Percentiles rank a stretch among this genome's conserved stretches.
These are phyloP conservation scores for Chrysomela aeneicollis DNA, from an alignment of 2,888 invertebrate species.

Conservation along the genomic window DNA sequence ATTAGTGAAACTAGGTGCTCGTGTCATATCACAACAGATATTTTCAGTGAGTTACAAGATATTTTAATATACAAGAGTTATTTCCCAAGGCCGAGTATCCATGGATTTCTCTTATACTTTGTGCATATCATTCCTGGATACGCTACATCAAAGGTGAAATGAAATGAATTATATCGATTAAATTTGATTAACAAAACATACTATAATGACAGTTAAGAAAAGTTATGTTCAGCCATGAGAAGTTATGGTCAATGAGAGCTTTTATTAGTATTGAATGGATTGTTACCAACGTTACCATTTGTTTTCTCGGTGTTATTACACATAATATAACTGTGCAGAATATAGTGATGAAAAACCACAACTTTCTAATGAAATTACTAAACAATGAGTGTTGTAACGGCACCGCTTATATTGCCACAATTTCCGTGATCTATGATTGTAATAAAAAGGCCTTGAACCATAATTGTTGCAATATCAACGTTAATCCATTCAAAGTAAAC, in stretches of 20 bases:
- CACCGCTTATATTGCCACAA: conserved; percentile 15
- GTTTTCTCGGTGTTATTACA: too few species aligned
- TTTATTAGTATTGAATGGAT: not conserved
- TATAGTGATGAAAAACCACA: conserved; percentile 51
- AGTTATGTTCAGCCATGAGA: too few species aligned
- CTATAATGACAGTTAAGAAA: too few species aligned
- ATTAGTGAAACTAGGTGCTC: conserved; percentile 49
- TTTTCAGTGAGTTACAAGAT: conserved; percentile 9
- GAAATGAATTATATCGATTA: too few species aligned
- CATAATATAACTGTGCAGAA: not conserved
- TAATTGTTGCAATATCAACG: not conserved
- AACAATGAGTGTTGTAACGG: conserved; percentile 14
- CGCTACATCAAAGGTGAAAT: too few species aligned
- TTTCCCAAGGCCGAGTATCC: too few species aligned
- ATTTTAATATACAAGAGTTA: not conserved
- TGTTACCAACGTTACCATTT: too few species aligned
- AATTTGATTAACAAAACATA: too few species aligned
- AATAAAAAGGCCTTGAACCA: not conserved
- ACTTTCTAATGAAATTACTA: conserved; percentile 26
- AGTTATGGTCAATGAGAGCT: too few species aligned
- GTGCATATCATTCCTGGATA: too few species aligned
- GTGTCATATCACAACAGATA: conserved; percentile 37
- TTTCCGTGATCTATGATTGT: conserved; percentile 1
- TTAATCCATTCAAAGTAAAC: not conserved
- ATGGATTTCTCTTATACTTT: too few species aligned